Base-by-base conservation (phyloP, 2,888 invertebrate species). In the Autographa gamma region DNA sequence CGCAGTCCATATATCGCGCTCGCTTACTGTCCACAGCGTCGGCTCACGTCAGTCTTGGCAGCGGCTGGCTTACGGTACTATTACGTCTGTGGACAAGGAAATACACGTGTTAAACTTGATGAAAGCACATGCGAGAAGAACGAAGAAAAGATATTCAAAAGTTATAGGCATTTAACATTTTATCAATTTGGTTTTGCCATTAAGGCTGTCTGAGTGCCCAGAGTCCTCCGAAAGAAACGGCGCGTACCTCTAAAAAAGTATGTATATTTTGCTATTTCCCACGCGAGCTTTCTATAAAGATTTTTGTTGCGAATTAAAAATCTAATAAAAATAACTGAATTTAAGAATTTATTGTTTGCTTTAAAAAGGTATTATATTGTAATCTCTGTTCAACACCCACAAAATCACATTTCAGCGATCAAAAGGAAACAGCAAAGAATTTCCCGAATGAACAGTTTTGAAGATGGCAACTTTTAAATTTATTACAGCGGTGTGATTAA, bases 1-100 rank as follows among this genome's bases (percentile, higher is more conserved):
- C 81, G 82, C 87, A 86, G 89, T 91, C 94, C 94, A 95, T 95
- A 93, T 87, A 94, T 90, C 78, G 86, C 77, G 79, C 76, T 67
- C 83, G 82, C 76, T 82, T 80, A 80, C 81, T 72, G 70, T 72
- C 70, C 79, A 71, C 82, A 76, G 72, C 73, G 80, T 80, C 80
- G 82, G 79, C 79, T 76, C 91, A 90, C 90, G 88, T 89, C 90
- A 88, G 91, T 89, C 89, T 89, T 88, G 84, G 81, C 58, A 25
- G 67, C 31, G 76, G 76, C 68, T 85, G 87, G 90, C 85, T 87
- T 86, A 88, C 90, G 76, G 82, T 88, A 66, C 52, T 31, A 66
- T 80, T 91, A 89, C 87, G 93, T 94, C 94, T 94, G 93, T 63
- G 79, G 82, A 89, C 89, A 92, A 91, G 54, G 34, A 74, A 72